Evolutionary conservation across 2,888 invertebrate species (phyloP), one percentile per base, ranked within the genome.

Genomic region (Phytoseiulus persimilis): DNA sequence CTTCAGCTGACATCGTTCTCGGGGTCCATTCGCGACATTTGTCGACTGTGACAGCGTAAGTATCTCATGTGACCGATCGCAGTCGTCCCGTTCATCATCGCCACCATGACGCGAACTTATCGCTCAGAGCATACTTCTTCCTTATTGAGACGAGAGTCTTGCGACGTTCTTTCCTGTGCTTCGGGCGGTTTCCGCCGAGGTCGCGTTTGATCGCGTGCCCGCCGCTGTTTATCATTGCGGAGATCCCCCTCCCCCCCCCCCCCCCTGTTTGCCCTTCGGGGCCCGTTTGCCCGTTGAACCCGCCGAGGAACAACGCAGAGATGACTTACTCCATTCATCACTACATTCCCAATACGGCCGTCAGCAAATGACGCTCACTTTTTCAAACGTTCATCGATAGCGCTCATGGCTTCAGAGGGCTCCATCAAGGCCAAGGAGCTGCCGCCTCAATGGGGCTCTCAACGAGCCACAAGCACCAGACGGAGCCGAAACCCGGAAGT

Each of bases 271-370:
- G 65, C 11, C 65, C 65, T 23, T 65, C 65, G 18, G 65, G 1
- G 65, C 65, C 18, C 65, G 65, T 65, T 65, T 18, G 14, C 65
- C 65, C 9, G 23, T 65, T 65, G 65, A 65, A 65, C 65, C 65
- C 65, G 65, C 28, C 65, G 65, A 65, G 65, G 65, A 65, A 65
- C 65, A 65, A 28, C 65, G 65, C 9, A 65, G 28, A 65, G 65
- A 65, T 65, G 65, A 65, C 65, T 65, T 65, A 65, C 65, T 65
- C 65, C 65, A 65, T 65, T 65, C 65, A 65, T 65, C 65, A 65
- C 65, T 28, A 65, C 65, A 28, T 65, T 65, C 39, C 39, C 39
- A 39, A 39, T 39, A 39, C 39, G 39, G 39, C 39, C 65, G 65
- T 65, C 65, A 28, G 65, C 65, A 28, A 65, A 28, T 28, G 65